phyloP scores from a whole-genome alignment of 2,888 invertebrate species.

The Apoderus coryli region DNA sequence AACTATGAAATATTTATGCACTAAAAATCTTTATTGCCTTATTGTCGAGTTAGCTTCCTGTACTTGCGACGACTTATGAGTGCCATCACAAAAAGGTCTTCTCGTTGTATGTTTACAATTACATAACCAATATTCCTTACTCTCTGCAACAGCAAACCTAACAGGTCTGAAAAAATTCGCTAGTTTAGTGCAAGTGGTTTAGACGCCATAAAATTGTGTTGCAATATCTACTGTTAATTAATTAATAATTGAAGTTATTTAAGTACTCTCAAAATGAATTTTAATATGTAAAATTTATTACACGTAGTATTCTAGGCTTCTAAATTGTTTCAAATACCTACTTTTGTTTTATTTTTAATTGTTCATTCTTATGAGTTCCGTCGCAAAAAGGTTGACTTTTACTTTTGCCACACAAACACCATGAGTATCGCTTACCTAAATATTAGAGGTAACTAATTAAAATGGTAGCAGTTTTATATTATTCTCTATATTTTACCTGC shows the following conservation, averaged over 20 bases:
- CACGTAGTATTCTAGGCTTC: no score
- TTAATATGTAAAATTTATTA: no score
- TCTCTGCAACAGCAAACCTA: constrained; percentile 68
- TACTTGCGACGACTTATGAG: constrained; percentile 63
- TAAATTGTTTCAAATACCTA: constrained; percentile 22
- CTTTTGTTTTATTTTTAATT: constrained; percentile 59
- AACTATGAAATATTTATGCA: constrained; percentile 7
- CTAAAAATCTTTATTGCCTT: constrained; percentile 19
- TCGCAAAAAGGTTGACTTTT: constrained; percentile 91
- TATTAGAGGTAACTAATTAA: no score
- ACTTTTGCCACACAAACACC: constrained; percentile 93
- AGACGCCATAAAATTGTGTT: no score
- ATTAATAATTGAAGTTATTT: no score
- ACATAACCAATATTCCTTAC: constrained; percentile 92
- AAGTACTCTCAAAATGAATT: no score
- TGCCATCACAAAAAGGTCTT: constrained; percentile 93
- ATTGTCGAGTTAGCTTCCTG: constrained; percentile 36
- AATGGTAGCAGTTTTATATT: no score
- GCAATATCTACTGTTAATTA: no score
- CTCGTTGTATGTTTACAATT: constrained; percentile 92
- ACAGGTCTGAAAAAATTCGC: constrained; percentile 52
- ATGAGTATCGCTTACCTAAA: constrained; percentile 60
- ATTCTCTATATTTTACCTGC: constrained; percentile 34
- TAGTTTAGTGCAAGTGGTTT: no score
- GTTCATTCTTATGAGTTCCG: constrained; percentile 70